Conservation (phyloP, 2,797 vertebrate genomes). For the Selene dorsalis region DNA sequence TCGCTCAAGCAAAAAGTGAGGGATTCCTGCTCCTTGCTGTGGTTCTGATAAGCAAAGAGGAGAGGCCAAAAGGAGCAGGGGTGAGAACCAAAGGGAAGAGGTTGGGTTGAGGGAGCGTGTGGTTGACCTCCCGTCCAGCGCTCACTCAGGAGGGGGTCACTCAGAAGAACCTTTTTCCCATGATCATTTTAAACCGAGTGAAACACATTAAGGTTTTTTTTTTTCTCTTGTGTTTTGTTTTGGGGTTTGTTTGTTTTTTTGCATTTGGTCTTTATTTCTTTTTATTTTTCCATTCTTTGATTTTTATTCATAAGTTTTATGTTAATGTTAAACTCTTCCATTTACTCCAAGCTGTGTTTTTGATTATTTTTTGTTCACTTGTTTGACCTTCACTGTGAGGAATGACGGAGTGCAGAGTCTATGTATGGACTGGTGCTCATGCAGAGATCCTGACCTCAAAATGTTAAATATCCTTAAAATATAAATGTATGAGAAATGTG, state of each 20-base stretch:
- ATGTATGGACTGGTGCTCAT: too few species aligned
- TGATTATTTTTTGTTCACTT: not conserved
- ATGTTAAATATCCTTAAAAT: not conserved
- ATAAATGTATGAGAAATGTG: not conserved
- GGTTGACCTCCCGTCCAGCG: slow-evolving; percentile 44
- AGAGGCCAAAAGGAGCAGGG: slow-evolving; percentile 34
- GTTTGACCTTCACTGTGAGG: not conserved
- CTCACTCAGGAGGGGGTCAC: slow-evolving; percentile 46
- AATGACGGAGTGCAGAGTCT: too few species aligned
- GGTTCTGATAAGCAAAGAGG: slow-evolving; percentile 50
- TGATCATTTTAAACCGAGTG: slow-evolving; percentile 1
- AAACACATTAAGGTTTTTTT: not conserved
- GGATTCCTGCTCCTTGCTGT: slow-evolving; percentile 27
- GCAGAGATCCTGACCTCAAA: not conserved
- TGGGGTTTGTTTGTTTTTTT: not conserved
- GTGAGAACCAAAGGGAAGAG: slow-evolving; percentile 29
- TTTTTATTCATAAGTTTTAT: too few species aligned
- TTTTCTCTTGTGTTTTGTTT: not conserved
- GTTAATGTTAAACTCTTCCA: too few species aligned
- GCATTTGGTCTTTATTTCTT: not conserved
- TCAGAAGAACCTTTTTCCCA: slow-evolving; percentile 54
- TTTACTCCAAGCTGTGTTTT: too few species aligned
- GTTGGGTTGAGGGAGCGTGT: slow-evolving; percentile 9
- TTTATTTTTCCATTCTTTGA: not conserved
- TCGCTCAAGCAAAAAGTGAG: slow-evolving; percentile 28